phyloP scores from a whole-genome alignment of 2,888 invertebrate genomes.

The Vesta saturnalis region DNA sequence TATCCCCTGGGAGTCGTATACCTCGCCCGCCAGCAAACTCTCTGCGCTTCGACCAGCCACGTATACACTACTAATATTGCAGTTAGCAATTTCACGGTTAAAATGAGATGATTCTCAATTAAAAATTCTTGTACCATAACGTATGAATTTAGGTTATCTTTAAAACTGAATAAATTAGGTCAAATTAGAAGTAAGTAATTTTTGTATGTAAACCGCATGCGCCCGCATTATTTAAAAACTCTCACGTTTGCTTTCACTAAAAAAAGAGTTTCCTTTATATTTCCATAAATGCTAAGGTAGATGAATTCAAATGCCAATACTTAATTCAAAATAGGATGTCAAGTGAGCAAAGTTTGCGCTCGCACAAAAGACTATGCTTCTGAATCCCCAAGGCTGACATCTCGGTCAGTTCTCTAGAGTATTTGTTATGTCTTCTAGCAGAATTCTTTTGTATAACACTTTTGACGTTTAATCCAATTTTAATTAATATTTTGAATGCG shows the following conservation, averaged over 20 bases:
- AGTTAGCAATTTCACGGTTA: slow-evolving; percentile 49
- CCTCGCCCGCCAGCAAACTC: slow-evolving; percentile 53
- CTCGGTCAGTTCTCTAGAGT: slow-evolving; percentile 38
- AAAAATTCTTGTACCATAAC: slow-evolving; percentile 28
- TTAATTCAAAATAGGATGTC: slow-evolving; percentile 37
- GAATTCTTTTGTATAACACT: slow-evolving; percentile 14
- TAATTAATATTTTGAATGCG: not conserved
- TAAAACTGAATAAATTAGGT: slow-evolving; percentile 2
- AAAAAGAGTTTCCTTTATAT: not conserved
- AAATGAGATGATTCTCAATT: slow-evolving; percentile 40
- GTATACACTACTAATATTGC: slow-evolving; percentile 54
- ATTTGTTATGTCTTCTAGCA: slow-evolving; percentile 14
- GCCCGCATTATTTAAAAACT: not conserved
- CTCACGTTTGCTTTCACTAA: not conserved
- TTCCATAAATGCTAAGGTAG: slow-evolving; percentile 4
- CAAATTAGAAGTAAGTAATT: not conserved
- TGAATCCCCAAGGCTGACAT: slow-evolving; percentile 39
- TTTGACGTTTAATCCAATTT: slow-evolving; percentile 8
- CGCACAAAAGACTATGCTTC: slow-evolving; percentile 35
- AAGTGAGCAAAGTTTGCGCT: slow-evolving; percentile 40
- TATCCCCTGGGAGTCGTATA: slow-evolving; percentile 56
- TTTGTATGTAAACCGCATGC: not conserved
- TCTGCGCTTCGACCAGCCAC: slow-evolving; percentile 50
- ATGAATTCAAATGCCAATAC: slow-evolving; percentile 33
- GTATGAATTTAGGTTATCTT: slow-evolving; percentile 5